Percentiles rank a stretch among this genome's conserved stretches.
These are phyloP conservation scores for Nasonovia ribisnigri DNA, from an alignment of 2,888 invertebrate genomes.

Conservation along the genomic window DNA sequence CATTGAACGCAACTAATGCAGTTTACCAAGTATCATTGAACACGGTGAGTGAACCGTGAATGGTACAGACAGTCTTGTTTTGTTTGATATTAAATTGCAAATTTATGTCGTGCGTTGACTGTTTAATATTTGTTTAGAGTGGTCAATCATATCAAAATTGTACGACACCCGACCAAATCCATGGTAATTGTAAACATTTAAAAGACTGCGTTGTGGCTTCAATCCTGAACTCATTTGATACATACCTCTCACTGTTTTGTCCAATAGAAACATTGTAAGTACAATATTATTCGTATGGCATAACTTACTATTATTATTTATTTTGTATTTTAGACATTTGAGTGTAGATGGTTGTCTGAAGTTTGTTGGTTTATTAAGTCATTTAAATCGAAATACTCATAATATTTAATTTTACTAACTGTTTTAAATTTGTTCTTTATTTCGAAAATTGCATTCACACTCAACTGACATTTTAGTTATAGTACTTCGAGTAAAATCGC, in stretches of 20 bases:
- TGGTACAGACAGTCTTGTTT: not conserved
- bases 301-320: not conserved
- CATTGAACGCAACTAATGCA: slow-evolving; percentile 27
- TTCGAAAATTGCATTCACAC: not conserved
- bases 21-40: slow-evolving; percentile 54
- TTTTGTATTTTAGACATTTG: not conserved
- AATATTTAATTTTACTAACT: not conserved
- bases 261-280: slow-evolving; percentile 56
- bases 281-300: not conserved
- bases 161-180: slow-evolving; percentile 34
- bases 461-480: not conserved
- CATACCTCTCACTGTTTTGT: slow-evolving; percentile 51
- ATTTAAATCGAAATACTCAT: not conserved
- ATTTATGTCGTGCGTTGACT: not conserved
- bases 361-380: not conserved
- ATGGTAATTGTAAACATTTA: slow-evolving; percentile 62
- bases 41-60: slow-evolving; percentile 26
- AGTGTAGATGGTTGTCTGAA: not conserved
- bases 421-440: not conserved
- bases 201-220: slow-evolving; percentile 55
- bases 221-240: slow-evolving; percentile 49
- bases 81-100: not conserved
- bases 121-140: slow-evolving; percentile 32
- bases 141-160: slow-evolving; percentile 56
- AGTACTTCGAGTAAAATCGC: not conserved